A percentile compares a stretch with the other conserved stretches of the same genome.
Conservation (phyloP, 2,797 vertebrate species). For the Leptodactylus fallax region DNA sequence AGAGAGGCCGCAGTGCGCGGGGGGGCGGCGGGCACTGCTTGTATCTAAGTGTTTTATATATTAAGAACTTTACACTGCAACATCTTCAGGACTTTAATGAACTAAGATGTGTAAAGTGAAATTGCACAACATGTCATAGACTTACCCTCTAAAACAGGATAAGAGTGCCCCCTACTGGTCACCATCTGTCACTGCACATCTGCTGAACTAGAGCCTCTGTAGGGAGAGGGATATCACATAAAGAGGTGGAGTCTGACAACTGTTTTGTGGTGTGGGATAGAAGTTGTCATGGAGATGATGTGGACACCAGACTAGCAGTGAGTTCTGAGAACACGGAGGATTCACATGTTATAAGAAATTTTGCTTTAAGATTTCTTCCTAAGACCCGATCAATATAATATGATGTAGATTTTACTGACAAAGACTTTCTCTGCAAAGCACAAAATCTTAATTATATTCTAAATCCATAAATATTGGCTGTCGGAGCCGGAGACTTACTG, state of each 20-base stretch:
- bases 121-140: background rate
- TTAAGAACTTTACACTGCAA: background rate
- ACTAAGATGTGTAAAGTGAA: background rate
- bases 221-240: background rate
- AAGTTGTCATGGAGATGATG: background rate
- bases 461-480: background rate
- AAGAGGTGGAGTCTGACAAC: background rate
- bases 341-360: background rate
- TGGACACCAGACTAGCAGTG: background rate
- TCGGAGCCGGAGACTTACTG: background rate
- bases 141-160: background rate
- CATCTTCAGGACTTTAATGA: background rate
- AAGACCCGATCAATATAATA: no score
- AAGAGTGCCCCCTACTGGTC: constrained; percentile 43
- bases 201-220: background rate
- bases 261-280: background rate
- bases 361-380: background rate
- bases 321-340: background rate
- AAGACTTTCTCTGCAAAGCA: background rate
- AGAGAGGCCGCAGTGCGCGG: background rate
- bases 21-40: background rate
- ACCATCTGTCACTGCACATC: background rate
- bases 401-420: no score
- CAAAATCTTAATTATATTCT: background rate
- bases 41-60: constrained; percentile 7